A percentile compares a stretch with the other conserved stretches of the same genome.
These are phyloP conservation scores for Eupithecia vulgata DNA, from an alignment of 2,888 invertebrate genomes.

Conservation along the genomic window DNA sequence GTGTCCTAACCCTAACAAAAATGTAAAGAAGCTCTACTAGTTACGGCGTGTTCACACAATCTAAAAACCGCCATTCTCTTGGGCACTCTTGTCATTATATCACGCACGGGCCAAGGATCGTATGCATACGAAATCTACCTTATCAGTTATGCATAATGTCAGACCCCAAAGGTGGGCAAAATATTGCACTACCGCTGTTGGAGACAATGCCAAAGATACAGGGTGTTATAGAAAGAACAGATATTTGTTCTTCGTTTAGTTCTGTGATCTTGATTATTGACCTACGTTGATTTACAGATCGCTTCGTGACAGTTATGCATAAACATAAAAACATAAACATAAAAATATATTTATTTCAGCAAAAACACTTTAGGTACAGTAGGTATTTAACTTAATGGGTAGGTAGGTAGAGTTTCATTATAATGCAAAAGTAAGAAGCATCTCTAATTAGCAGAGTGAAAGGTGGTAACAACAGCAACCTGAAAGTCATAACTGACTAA, in stretches of 20 bases:
- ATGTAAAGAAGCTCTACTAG: not conserved
- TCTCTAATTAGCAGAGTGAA: too few species aligned
- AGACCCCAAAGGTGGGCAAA: slow-evolving; percentile 83
- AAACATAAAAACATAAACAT: too few species aligned
- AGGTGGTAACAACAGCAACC: too few species aligned
- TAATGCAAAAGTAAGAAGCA: too few species aligned
- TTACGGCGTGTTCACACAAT: slow-evolving; percentile 29
- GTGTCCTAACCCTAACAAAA: not conserved
- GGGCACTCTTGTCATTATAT: slow-evolving; percentile 72
- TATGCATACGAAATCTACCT: slow-evolving; percentile 83
- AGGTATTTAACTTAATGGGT: too few species aligned
- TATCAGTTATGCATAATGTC: slow-evolving; percentile 85
- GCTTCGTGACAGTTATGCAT: too few species aligned
- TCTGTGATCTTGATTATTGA: not conserved
- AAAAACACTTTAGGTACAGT: too few species aligned
- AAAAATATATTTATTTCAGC: too few species aligned
- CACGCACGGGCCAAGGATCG: slow-evolving; percentile 76
- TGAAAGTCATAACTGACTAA: too few species aligned
- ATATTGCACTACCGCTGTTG: slow-evolving; percentile 68
- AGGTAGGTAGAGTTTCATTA: too few species aligned
- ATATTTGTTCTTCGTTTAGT: not conserved
- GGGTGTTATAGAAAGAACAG: slow-evolving; percentile 43
- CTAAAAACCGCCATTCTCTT: slow-evolving; percentile 66
- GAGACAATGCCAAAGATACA: slow-evolving; percentile 46
- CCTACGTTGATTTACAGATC: not conserved